These are phyloP conservation scores for Eucriotettix oculatus DNA, from an alignment of 2,888 invertebrate genomes.

Conservation along the genomic window DNA sequence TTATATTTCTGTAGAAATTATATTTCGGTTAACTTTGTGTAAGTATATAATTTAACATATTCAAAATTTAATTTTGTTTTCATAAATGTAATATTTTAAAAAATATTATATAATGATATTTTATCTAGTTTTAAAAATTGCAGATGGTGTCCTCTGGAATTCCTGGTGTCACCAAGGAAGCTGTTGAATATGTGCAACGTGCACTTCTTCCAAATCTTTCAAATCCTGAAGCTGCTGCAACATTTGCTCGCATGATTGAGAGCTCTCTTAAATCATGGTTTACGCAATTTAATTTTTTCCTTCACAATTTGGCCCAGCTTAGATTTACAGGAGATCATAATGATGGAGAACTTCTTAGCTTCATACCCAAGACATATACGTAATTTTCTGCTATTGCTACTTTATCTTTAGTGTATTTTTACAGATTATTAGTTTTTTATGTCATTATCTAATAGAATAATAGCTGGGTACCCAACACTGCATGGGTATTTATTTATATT, in stretches of 20 bases:
- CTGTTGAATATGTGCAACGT: conserved; percentile 80
- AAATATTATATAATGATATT: too few relatives aligned
- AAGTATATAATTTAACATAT: too few relatives aligned
- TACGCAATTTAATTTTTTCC: conserved; percentile 94
- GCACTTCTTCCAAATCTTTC: conserved; percentile 77
- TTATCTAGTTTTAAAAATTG: conserved; percentile 7
- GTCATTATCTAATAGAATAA: too few relatives aligned
- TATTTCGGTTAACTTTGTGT: too few relatives aligned
- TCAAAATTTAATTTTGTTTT: too few relatives aligned
- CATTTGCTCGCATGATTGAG: conserved; percentile 89
- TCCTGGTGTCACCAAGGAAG: conserved; percentile 77
- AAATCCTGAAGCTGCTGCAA: conserved; percentile 91
- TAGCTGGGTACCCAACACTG: too few relatives aligned
- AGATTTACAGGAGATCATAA: conserved; percentile 75
- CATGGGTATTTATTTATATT: too few relatives aligned
- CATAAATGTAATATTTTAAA: too few relatives aligned
- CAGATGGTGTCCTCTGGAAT: conserved; percentile 88
- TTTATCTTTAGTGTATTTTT: too few relatives aligned
- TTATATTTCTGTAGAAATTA: too few relatives aligned
- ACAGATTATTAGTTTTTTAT: too few relatives aligned
- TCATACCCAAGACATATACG: conserved; percentile 89
- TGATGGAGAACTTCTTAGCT: conserved; percentile 68
- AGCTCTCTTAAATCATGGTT: conserved; percentile 85
- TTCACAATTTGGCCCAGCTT: conserved; percentile 90
- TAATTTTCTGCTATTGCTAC: conserved; percentile 25